Evolutionary conservation across 2,888 invertebrate genomes (phyloP), one percentile per base, ranked within the genome.

Genomic region (Agrilus cyanescens): DNA sequence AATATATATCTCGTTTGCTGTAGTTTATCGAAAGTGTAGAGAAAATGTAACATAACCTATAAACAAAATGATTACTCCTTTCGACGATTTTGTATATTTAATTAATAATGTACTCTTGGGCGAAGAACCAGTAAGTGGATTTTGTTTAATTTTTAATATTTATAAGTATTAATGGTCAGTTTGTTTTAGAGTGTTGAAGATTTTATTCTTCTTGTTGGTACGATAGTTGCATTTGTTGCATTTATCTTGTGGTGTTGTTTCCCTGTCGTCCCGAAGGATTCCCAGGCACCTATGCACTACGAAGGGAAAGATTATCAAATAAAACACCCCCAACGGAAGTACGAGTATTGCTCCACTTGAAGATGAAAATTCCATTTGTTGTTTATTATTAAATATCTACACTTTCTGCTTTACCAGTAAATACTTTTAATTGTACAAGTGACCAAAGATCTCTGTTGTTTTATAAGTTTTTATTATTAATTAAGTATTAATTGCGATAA

Each of bases 171-270:
- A 37, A 18, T 12, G 45, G 38, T 40, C n/a, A n/a, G n/a, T 32
- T 47, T 39, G 53, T 56, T 52, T 60, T 56, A 77, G 76, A 74
- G 75, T 12, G 70, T 77, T 40, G 77, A 77, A 63, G 77, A 77
- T 59, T 74, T 76, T 50, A 76, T 77, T 48, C 59, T 77, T 38
- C 63, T 77, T 34, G 67, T 77, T 51, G 76, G 76, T 25, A 77
- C 77, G 25, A 55, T 76, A 50, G 76, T 77, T 44, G 77, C 77
- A 37, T 77, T 77, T 57, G 68, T 77, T 46, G 77, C 77, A 18
- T 77, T 77, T 56, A 70, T 77, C 45, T 60, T 77, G 20, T 77
- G 77, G 77, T 77, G 77, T 57, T 77, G 76, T 57, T 77, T 77
- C 59, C 77, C 77, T 2, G 61, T 64, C n/a, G 57, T 60, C 30